Base-by-base conservation (phyloP, 2,888 invertebrate genomes). In the Dryomyza anilis region DNA sequence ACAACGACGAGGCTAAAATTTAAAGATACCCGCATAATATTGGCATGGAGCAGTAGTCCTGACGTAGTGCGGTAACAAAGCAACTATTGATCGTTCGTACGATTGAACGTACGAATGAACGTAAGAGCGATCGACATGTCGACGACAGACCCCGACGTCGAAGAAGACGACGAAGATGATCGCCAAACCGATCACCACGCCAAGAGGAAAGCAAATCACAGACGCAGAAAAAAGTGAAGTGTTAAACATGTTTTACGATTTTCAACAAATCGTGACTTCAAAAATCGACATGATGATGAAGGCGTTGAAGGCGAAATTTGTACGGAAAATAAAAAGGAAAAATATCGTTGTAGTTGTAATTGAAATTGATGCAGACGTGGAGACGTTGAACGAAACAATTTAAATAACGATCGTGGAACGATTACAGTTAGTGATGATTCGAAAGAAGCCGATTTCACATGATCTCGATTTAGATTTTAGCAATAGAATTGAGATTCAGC, bases 201-300 rank as follows among this genome's bases (percentile, higher is more conserved):
- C 45, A 55, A 36, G 45, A 23, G 52, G 21, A 53, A 58, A 64
- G 48, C 55, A 63, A n/a, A 50, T 57, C 55, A 43, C 63, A 63
- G 56, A 63, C 57, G 45, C 45, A 30, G 48, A 67, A 63, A 66
- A 60, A 62, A 63, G 59, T 63, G 63, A 76, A 78, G 76, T 76
- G 76, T 76, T 76, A 76, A 77, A 77, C 76, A 77, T 77, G 76
- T 78, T 77, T 77, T 77, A 78, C 78, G 76, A 78, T 73, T 77
- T 73, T 70, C 76, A 74, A 74, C 75, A 76, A 77, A 76, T 78
- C 77, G 77, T 77, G 77, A 77, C 77, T 68, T 59, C 21, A 57
- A n/a, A 55, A 62, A 63, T 55, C 66, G 66, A 59, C 63, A 64
- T 64, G 66, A 68, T 64, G 64, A 66, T 62, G 63, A 46, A 53